A percentile compares a stretch with the other conserved stretches of the same genome.
These are phyloP conservation scores for Endomychus coccineus DNA, from an alignment of 2,888 invertebrate genomes.

Conservation along the genomic window DNA sequence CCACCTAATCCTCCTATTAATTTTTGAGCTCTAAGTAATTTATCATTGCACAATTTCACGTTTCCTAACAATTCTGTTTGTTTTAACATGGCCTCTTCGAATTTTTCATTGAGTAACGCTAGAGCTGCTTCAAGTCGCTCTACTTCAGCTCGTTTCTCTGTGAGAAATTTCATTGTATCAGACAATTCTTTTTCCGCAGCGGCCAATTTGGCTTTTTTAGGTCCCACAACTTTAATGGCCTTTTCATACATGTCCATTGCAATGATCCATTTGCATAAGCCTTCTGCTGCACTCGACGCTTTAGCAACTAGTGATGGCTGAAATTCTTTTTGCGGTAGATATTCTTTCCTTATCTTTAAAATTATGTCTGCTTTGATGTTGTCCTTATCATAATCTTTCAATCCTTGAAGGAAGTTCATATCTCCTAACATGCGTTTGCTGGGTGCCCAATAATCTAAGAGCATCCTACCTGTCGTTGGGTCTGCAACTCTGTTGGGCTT, in stretches of 20 bases:
- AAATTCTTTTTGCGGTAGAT: slow-evolving; percentile 67
- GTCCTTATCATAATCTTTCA: slow-evolving; percentile 79
- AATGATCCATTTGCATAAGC: slow-evolving; percentile 83
- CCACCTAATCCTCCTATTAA: slow-evolving; percentile 69
- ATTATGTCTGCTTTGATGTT: slow-evolving; percentile 68
- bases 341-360: slow-evolving; percentile 68
- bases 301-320: slow-evolving; percentile 74
- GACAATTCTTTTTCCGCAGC: slow-evolving; percentile 76
- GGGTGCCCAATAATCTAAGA: slow-evolving; percentile 78
- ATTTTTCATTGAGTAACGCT: slow-evolving; percentile 60
- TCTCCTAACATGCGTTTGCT: slow-evolving; percentile 76
- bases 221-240: slow-evolving; percentile 74
- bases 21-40: slow-evolving; percentile 78
- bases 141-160: slow-evolving; percentile 74
- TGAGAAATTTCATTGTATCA: slow-evolving; percentile 75
- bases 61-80: slow-evolving; percentile 64
- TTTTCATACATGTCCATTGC: slow-evolving; percentile 86
- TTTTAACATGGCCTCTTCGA: slow-evolving; percentile 58
- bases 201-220: slow-evolving; percentile 74
- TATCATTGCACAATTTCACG: slow-evolving; percentile 74
- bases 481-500: slow-evolving; percentile 57
- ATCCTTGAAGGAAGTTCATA: slow-evolving; percentile 65
- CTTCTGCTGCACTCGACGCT: slow-evolving; percentile 92
- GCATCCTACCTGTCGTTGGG: slow-evolving; percentile 59
- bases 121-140: slow-evolving; percentile 69